Evolutionary conservation across 2,113 vertebrate species (phyloP).

Genomic region (Climacteris rufus): DNA sequence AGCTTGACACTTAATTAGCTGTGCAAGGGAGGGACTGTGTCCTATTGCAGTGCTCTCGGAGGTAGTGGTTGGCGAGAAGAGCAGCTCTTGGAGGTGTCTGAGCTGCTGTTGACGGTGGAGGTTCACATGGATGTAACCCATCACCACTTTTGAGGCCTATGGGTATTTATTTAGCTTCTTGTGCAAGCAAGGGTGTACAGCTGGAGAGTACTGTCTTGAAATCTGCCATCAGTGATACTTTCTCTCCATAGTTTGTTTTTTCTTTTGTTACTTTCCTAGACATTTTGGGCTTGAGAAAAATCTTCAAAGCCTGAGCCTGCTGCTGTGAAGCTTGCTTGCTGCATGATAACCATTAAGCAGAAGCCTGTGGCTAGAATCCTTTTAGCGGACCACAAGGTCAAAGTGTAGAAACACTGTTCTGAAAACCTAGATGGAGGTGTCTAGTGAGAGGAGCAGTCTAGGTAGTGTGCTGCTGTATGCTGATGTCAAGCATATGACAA

Average conservation of each 20-base stretch:
- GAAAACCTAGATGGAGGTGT: neutral
- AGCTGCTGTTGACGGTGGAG: neutral
- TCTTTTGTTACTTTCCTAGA: neutral
- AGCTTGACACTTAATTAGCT: neutral
- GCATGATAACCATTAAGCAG: rapidly evolving
- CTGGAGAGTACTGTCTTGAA: neutral
- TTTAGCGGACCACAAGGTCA: neutral
- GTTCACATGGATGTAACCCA: neutral
- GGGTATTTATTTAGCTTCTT: neutral
- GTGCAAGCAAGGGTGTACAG: rapidly evolving
- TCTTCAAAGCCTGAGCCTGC: neutral
- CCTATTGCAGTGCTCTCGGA: neutral
- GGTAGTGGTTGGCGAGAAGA: neutral
- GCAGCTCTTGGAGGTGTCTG: neutral
- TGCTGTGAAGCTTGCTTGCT: neutral
- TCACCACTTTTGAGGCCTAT: neutral
- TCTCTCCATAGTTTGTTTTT: neutral
- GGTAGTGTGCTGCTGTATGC: neutral
- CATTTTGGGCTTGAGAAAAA: neutral
- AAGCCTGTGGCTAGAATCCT: neutral
- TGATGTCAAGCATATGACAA: neutral
- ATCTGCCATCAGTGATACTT: neutral
- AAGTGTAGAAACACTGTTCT: neutral
- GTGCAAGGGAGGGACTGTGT: neutral
- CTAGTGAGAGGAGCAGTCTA: neutral